Conservation (phyloP, 2,113 vertebrate species). For the Gallinago undulata region DNA sequence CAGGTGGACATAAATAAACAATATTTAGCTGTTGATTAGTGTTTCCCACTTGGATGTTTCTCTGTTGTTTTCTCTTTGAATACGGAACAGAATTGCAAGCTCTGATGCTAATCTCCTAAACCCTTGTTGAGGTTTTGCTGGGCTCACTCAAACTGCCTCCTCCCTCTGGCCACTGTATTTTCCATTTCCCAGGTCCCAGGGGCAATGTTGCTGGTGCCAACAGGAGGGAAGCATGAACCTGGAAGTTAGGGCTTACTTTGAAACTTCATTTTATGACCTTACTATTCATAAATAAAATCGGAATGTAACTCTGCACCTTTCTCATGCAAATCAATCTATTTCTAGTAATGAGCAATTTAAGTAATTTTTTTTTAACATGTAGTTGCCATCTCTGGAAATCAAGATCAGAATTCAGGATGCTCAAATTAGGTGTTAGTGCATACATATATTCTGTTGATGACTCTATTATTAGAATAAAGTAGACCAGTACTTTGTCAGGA, state of each 20-base stretch:
- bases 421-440: conserved; percentile 26
- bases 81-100: neutral
- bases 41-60: neutral
- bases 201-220: neutral
- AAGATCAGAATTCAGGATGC: conserved; percentile 22
- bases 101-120: neutral
- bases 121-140: neutral
- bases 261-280: neutral
- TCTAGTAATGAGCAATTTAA: conserved; percentile 47
- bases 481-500: neutral
- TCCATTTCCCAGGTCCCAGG: neutral
- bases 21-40: neutral
- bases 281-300: neutral
- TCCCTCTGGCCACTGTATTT: neutral
- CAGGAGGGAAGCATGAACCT: neutral
- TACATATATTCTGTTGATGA: conserved; percentile 19
- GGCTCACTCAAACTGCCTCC: neutral
- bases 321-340: conserved; percentile 46
- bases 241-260: neutral
- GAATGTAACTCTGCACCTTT: conserved; percentile 2
- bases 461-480: conserved; percentile 30
- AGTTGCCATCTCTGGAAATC: conserved; percentile 17
- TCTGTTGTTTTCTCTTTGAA: neutral
- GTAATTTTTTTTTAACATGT: neutral
- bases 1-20: neutral